Conservation (phyloP, 2,888 invertebrate genomes). For the Melinaea menophilus region DNA sequence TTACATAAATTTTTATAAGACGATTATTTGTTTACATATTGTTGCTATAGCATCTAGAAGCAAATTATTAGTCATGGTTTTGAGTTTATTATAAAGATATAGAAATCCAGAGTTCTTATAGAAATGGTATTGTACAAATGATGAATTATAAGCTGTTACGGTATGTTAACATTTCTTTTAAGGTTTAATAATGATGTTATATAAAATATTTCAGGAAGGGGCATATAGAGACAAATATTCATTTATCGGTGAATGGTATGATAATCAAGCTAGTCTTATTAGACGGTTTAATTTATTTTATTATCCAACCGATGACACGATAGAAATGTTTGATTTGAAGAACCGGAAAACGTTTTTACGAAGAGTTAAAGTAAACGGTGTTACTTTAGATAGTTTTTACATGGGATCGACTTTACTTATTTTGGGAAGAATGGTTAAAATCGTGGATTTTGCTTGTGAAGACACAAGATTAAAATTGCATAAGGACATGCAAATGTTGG, state of each 20-base stretch:
- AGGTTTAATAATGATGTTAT: too few relatives aligned
- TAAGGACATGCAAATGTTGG: slow-evolving; percentile 81
- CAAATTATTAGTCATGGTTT: not conserved
- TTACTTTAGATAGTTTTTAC: slow-evolving; percentile 82
- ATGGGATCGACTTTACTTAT: slow-evolving; percentile 85
- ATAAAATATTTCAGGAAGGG: slow-evolving; percentile 55
- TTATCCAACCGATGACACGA: slow-evolving; percentile 85
- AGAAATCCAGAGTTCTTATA: not conserved
- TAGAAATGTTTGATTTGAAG: slow-evolving; percentile 87
- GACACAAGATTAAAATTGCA: slow-evolving; percentile 81
- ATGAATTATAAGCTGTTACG: too few relatives aligned
- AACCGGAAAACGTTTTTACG: slow-evolving; percentile 81
- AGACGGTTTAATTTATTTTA: slow-evolving; percentile 87
- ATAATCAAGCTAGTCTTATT: slow-evolving; percentile 84
- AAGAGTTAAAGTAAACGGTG: slow-evolving; percentile 81
- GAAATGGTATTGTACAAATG: not conserved
- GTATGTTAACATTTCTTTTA: too few relatives aligned
- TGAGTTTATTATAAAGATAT: not conserved
- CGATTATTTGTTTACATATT: not conserved
- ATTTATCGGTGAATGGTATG: slow-evolving; percentile 92
- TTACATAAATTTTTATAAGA: slow-evolving; percentile 3
- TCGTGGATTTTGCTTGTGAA: slow-evolving; percentile 85
- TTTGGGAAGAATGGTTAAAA: slow-evolving; percentile 84
- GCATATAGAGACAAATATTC: slow-evolving; percentile 75
- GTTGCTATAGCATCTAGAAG: slow-evolving; percentile 2